These are phyloP conservation scores for Siphlonurus alternatus DNA, from an alignment of 2,888 invertebrate species.

Conservation along the genomic window DNA sequence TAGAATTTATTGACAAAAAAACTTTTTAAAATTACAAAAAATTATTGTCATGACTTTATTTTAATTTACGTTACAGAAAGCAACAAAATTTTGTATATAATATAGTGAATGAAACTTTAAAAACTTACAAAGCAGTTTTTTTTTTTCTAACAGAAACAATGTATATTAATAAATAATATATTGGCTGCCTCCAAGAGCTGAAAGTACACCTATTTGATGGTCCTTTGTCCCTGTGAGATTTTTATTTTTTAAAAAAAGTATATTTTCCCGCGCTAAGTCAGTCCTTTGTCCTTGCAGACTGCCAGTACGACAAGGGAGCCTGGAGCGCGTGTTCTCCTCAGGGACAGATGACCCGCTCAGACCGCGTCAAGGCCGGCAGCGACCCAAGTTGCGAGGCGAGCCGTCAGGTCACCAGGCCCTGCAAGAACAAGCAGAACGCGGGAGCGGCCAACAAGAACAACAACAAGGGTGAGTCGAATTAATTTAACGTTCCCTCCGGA, in stretches of 20 bases:
- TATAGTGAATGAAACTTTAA: background rate
- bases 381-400: conserved; percentile 69
- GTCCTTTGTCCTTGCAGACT: conserved; percentile 40
- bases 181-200: too few species aligned
- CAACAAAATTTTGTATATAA: too few species aligned
- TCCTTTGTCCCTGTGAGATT: too few species aligned
- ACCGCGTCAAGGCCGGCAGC: conserved; percentile 59
- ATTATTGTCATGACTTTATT: too few species aligned
- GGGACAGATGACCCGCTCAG: conserved; percentile 66
- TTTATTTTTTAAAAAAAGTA: too few species aligned
- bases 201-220: too few species aligned
- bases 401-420: conserved; percentile 69
- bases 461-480: conserved; percentile 34
- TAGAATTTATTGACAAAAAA: too few species aligned
- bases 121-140: background rate
- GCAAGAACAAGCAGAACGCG: conserved; percentile 44
- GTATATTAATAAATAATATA: background rate
- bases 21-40: too few species aligned
- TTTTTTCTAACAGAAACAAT: background rate
- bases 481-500: too few species aligned
- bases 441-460: conserved; percentile 38
- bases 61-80: too few species aligned
- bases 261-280: too few species aligned
- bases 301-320: conserved; percentile 75
- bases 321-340: conserved; percentile 65